phyloP scores from a whole-genome alignment of 1,140 invertebrate genomes.

The Leptonema lineaticorne region DNA sequence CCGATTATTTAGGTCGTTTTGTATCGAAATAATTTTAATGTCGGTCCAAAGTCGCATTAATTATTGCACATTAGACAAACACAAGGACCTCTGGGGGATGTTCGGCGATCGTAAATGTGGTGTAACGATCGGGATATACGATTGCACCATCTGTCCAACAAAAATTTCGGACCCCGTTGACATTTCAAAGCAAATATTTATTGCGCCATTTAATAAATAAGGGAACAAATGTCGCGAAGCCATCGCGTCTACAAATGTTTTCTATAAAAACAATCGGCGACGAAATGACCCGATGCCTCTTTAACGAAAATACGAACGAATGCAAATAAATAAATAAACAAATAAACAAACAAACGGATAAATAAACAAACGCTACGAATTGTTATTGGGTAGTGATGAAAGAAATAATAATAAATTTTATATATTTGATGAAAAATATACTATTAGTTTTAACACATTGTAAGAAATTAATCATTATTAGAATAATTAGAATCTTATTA shows the following conservation, averaged over 20 bases:
- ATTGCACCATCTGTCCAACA: conserved; percentile 9
- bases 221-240: background rate
- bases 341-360: too few relatives aligned
- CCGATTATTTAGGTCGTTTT: too few relatives aligned
- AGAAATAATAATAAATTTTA: too few relatives aligned
- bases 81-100: background rate
- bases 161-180: background rate
- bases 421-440: too few relatives aligned
- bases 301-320: too few relatives aligned
- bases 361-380: too few relatives aligned
- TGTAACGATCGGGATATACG: background rate
- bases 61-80: conserved; percentile 26
- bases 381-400: too few relatives aligned
- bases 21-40: too few relatives aligned
- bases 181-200: conserved; percentile 24
- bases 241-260: background rate
- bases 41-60: too few relatives aligned
- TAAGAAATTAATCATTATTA: too few relatives aligned
- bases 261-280: background rate
- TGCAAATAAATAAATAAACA: background rate
- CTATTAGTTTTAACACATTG: too few relatives aligned
- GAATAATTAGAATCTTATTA: too few relatives aligned
- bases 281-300: background rate
- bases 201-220: conserved; percentile 23
- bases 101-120: background rate